Evolutionary conservation across 2,113 vertebrate species (phyloP).

Genomic region (Ailurus styani): DNA sequence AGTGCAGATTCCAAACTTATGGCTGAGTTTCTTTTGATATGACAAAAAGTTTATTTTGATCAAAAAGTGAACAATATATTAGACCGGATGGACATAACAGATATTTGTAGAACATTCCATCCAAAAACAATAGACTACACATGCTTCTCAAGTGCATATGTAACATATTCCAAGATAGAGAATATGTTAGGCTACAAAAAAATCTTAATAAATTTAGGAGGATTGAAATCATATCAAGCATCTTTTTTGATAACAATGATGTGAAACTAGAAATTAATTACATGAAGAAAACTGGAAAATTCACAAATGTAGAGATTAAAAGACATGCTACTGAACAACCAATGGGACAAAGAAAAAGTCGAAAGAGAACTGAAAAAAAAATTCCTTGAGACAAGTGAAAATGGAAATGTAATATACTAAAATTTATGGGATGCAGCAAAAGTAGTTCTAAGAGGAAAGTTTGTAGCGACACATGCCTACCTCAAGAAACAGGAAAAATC

Average conservation of each 20-base stretch:
- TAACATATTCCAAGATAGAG: not conserved
- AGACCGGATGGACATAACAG: not conserved
- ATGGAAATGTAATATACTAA: not conserved
- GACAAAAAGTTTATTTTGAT: constrained; percentile 72
- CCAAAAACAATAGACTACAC: not conserved
- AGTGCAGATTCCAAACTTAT: constrained; percentile 75
- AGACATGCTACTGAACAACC: not conserved
- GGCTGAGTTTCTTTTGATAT: constrained; percentile 79
- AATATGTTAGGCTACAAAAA: not conserved
- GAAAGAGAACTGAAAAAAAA: not conserved
- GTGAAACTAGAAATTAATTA: constrained; percentile 75
- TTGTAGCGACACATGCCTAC: not conserved
- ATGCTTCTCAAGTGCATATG: not conserved
- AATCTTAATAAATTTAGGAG: constrained; percentile 80
- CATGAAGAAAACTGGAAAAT: constrained; percentile 76
- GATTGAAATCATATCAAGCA: not conserved
- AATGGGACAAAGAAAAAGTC: not conserved
- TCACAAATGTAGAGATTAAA: not conserved
- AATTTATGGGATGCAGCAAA: not conserved
- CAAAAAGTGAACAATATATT: not conserved
- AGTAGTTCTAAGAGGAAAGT: not conserved
- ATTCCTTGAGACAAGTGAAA: not conserved
- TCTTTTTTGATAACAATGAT: not conserved
- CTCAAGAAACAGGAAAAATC: not conserved
- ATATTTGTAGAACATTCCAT: not conserved